phyloP scores from a whole-genome alignment of 2,888 invertebrate species.

The Agrotis segetum region DNA sequence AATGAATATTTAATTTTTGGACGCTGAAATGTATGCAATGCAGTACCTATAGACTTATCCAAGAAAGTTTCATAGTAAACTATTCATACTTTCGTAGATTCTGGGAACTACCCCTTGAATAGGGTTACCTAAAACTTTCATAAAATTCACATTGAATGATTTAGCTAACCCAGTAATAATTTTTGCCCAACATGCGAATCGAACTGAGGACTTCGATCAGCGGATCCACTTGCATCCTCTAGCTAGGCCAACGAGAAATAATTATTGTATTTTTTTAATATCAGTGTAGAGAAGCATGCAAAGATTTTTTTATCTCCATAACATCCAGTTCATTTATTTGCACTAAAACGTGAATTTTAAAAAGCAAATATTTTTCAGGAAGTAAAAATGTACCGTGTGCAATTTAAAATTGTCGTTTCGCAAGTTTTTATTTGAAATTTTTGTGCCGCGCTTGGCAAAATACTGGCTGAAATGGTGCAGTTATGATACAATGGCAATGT shows the following conservation, averaged over 20 bases:
- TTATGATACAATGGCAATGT: conserved; percentile 33
- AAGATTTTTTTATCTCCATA: no score
- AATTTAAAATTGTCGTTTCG: conserved; percentile 3
- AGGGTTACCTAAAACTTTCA: no score
- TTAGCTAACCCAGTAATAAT: no score
- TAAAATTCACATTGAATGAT: no score
- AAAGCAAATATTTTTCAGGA: neutral
- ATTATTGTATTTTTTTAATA: no score
- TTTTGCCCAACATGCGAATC: no score
- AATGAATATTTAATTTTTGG: neutral
- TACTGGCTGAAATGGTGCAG: conserved; percentile 39
- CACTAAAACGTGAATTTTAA: neutral
- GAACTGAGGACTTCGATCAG: no score
- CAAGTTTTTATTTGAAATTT: conserved; percentile 8
- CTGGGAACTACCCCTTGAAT: neutral
- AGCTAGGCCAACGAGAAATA: no score
- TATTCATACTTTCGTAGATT: neutral
- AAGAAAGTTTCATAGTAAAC: no score
- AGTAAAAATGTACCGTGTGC: neutral
- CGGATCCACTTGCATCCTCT: no score
- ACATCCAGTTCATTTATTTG: neutral
- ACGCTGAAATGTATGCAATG: neutral
- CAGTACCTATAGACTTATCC: neutral
- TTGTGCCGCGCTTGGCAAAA: conserved; percentile 13
- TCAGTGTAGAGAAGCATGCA: no score